phyloP scores from a whole-genome alignment of 1,140 invertebrate genomes.

The Tribolium madens region DNA sequence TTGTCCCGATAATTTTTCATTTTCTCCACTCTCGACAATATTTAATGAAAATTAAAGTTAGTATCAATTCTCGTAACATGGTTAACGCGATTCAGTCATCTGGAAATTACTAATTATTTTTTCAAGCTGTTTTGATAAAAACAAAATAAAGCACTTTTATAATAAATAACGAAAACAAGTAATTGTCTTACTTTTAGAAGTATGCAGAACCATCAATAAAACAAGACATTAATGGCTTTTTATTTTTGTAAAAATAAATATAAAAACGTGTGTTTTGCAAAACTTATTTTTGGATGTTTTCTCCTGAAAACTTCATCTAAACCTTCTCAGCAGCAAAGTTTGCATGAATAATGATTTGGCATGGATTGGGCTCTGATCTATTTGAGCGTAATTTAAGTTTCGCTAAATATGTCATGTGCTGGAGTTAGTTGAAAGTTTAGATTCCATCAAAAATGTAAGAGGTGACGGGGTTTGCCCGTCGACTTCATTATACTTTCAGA shows the following conservation, averaged over 20 bases:
- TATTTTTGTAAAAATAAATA: background rate
- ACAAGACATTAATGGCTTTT: background rate
- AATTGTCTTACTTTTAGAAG: background rate
- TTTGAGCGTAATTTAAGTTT: constrained; percentile 41
- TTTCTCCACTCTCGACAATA: constrained; percentile 49
- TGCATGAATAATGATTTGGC: constrained; percentile 32
- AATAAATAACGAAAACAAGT: constrained; percentile 1
- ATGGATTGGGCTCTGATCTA: constrained; percentile 7
- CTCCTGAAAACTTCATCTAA: background rate
- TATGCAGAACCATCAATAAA: background rate
- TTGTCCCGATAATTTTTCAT: constrained; percentile 57
- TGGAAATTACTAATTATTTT: constrained; percentile 53
- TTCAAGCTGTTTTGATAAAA: constrained; percentile 36
- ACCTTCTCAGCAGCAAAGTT: background rate
- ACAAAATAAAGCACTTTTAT: background rate
- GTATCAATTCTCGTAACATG: constrained; percentile 54
- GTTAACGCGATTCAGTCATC: constrained; percentile 48
- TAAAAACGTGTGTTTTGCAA: too few relatives aligned
- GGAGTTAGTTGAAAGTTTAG: constrained; percentile 48
- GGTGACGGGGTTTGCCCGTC: constrained; percentile 50
- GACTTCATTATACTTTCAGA: constrained; percentile 52
- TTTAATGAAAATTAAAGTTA: constrained; percentile 55
- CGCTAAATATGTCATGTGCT: constrained; percentile 48
- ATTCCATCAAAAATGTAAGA: constrained; percentile 47
- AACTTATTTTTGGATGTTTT: too few relatives aligned